Evolutionary conservation across 2,797 vertebrate species (phyloP).

Genomic region (Scolopax bukidnonensis): DNA sequence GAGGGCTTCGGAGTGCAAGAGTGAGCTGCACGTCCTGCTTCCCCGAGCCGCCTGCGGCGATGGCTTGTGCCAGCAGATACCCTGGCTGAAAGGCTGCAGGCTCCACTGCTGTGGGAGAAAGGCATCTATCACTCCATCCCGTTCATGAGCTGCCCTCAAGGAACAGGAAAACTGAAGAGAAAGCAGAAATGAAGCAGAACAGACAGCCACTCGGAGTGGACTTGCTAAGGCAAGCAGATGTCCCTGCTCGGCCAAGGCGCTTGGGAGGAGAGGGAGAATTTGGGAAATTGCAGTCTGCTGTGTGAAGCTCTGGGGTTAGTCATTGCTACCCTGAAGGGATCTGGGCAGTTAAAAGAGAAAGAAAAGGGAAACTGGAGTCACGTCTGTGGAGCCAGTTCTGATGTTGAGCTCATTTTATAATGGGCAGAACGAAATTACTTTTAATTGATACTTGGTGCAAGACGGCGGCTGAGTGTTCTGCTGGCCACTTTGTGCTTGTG

Average conservation of each 20-base stretch:
- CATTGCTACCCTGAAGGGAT: not conserved
- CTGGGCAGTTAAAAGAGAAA: not conserved
- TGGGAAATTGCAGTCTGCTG: not conserved
- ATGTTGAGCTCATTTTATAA: not conserved
- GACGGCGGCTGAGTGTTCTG: rapidly evolving
- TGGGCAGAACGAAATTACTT: not conserved
- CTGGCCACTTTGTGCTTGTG: not conserved
- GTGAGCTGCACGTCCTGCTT: not conserved
- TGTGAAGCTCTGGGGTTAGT: not conserved
- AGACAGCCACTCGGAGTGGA: not conserved
- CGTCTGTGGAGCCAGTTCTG: not conserved
- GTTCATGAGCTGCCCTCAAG: not conserved
- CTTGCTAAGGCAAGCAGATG: not conserved
- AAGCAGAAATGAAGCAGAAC: not conserved
- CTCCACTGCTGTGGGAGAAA: not conserved
- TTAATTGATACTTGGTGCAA: not conserved
- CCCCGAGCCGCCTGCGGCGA: not conserved
- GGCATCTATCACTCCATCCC: not conserved
- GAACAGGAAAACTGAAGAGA: not conserved
- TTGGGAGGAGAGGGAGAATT: not conserved
- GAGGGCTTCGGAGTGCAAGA: not conserved
- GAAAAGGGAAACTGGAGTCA: not conserved
- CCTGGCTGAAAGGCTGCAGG: not conserved
- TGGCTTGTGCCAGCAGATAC: not conserved
- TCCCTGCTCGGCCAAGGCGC: not conserved